phyloP scores from a whole-genome alignment of 2,797 vertebrate species.

The Setipinna tenuifilis region DNA sequence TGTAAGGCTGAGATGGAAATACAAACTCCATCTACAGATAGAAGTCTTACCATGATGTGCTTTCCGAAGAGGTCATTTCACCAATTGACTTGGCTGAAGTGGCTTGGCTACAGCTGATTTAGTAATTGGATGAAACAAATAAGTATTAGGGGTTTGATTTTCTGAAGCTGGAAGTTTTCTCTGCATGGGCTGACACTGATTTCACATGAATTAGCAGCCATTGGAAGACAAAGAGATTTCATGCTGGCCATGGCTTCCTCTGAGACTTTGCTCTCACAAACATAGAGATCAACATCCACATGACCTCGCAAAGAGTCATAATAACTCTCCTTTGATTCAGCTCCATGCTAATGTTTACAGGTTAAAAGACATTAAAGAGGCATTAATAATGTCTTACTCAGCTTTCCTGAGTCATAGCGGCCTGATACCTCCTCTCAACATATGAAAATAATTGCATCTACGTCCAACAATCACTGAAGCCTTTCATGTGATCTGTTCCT shows the following conservation, averaged over 20 bases:
- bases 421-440: constrained; percentile 13
- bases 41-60: no score
- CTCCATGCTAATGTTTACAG: neutral
- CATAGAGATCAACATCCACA: neutral
- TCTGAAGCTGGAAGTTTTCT: neutral
- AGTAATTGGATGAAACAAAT: no score
- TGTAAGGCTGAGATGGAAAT: neutral
- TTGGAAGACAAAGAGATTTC: neutral
- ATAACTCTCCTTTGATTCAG: neutral
- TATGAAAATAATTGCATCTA: constrained; percentile 19
- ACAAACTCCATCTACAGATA: no score
- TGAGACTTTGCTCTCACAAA: neutral
- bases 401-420: neutral
- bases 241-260: neutral
- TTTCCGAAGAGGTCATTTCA: no score
- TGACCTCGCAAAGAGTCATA: neutral
- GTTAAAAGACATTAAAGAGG: neutral
- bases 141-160: no score
- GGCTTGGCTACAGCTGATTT: no score
- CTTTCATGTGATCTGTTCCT: constrained; percentile 10
- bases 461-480: constrained; percentile 18
- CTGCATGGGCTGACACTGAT: neutral
- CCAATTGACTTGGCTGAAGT: no score
- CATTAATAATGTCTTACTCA: constrained; percentile 12
- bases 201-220: neutral